These are phyloP conservation scores for Hirudo medicinalis DNA, from an alignment of 1,140 invertebrate genomes.

Conservation along the genomic window DNA sequence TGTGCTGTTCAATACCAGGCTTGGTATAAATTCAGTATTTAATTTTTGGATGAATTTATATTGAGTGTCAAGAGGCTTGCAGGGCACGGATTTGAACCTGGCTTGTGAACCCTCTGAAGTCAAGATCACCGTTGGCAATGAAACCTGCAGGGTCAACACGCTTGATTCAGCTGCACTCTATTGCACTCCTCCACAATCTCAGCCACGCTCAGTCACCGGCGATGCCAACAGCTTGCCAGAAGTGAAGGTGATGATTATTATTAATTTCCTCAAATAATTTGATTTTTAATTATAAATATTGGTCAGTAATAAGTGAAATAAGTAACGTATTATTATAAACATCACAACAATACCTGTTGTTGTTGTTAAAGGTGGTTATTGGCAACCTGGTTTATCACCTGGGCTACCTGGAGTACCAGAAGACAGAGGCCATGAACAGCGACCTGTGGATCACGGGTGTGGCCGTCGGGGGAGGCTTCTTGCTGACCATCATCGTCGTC, in stretches of 20 bases:
- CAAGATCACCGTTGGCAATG: slow-evolving; percentile 74
- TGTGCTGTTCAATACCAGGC: too few relatives aligned
- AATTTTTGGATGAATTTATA: too few relatives aligned
- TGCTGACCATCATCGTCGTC: slow-evolving; percentile 69
- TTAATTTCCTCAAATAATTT: background rate
- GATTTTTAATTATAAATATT: background rate
- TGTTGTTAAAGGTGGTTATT: slow-evolving; percentile 47
- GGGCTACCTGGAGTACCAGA: slow-evolving; percentile 70
- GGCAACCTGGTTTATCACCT: slow-evolving; percentile 76
- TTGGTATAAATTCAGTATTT: too few relatives aligned
- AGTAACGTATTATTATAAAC: too few relatives aligned
- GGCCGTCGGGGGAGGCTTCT: slow-evolving; percentile 62
- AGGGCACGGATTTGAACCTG: slow-evolving; percentile 73
- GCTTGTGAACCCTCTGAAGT: slow-evolving; percentile 85
- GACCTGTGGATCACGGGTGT: slow-evolving; percentile 36
- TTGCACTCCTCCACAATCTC: slow-evolving; percentile 56
- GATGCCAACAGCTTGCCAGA: slow-evolving; percentile 36
- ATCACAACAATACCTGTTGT: background rate
- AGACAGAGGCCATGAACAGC: slow-evolving; percentile 53
- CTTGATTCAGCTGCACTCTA: slow-evolving; percentile 72
- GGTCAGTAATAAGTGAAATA: background rate
- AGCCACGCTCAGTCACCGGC: slow-evolving; percentile 46
- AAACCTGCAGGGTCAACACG: slow-evolving; percentile 80
- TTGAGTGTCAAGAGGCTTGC: slow-evolving; percentile 15
- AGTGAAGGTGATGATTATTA: background rate